These are phyloP conservation scores for Tupiocoris notatus DNA, from an alignment of 2,888 invertebrate genomes.

Conservation along the genomic window DNA sequence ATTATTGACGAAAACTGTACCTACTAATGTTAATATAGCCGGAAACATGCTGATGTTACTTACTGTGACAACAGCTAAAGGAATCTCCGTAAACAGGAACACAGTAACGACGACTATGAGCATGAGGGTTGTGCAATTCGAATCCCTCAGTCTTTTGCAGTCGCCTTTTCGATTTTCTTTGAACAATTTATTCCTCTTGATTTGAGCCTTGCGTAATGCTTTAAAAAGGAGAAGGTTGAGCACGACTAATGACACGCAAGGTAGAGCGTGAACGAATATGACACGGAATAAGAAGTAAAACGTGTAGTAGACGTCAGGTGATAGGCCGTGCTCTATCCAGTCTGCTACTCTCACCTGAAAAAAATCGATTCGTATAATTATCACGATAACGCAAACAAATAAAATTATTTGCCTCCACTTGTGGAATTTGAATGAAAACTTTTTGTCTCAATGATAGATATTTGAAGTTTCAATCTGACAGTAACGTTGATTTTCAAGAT, in stretches of 20 bases:
- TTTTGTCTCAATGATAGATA: too few species aligned
- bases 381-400: too few species aligned
- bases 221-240: conserved; percentile 83
- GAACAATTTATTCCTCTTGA: conserved; percentile 72
- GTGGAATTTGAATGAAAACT: too few species aligned
- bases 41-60: too few species aligned
- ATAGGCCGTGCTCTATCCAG: conserved; percentile 69
- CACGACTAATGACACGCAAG: conserved; percentile 83
- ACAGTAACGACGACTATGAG: conserved; percentile 82
- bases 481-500: too few species aligned
- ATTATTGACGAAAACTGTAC: too few species aligned
- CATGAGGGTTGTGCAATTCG: conserved; percentile 85
- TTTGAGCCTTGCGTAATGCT: conserved; percentile 81
- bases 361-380: too few species aligned
- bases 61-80: conserved; percentile 74
- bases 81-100: conserved; percentile 79
- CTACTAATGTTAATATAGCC: too few species aligned
- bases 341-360: conserved; percentile 61
- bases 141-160: conserved; percentile 73
- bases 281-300: conserved; percentile 82
- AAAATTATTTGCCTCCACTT: too few species aligned
- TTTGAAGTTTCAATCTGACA: too few species aligned
- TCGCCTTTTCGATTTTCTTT: conserved; percentile 76
- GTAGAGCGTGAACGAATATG: conserved; percentile 85
- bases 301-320: conserved; percentile 75